Conservation (phyloP, 2,797 vertebrate species). For the Hippoglossus hippoglossus region DNA sequence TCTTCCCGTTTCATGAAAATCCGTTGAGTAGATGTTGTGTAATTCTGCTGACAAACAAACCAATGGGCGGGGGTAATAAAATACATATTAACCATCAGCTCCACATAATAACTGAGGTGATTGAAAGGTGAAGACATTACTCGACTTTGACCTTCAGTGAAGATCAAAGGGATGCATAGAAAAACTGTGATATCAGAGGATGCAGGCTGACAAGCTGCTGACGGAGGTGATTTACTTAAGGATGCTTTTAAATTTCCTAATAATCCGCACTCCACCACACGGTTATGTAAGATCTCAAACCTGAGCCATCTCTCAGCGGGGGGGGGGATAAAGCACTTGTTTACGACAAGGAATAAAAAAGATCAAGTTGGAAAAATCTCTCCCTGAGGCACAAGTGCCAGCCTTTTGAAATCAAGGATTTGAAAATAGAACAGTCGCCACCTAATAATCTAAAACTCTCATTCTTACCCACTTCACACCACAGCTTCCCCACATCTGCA, state of each 20-base stretch:
- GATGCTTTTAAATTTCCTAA: not conserved
- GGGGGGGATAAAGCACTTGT: constrained; percentile 25
- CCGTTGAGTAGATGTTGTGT: too few species aligned
- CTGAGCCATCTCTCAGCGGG: constrained; percentile 16
- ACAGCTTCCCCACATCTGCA: too few species aligned
- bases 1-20: too few species aligned
- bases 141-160: not conserved
- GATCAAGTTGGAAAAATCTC: constrained; percentile 35
- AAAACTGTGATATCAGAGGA: not conserved
- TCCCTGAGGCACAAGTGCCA: constrained; percentile 7
- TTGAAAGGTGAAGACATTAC: not conserved
- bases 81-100: not conserved
- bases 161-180: constrained; percentile 17
- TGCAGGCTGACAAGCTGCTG: constrained; percentile 42
- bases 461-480: not conserved
- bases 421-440: constrained; percentile 4
- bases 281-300: constrained; percentile 21
- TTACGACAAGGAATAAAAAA: constrained; percentile 22
- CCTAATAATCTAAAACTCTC: constrained; percentile 23
- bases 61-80: too few species aligned
- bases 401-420: constrained; percentile 20
- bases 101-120: not conserved
- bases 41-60: too few species aligned
- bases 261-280: constrained; percentile 3
- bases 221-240: constrained; percentile 19